A percentile compares a stretch with the other conserved stretches of the same genome.
These are phyloP conservation scores for Muscina levida DNA, from an alignment of 2,888 invertebrate genomes.

Conservation along the genomic window DNA sequence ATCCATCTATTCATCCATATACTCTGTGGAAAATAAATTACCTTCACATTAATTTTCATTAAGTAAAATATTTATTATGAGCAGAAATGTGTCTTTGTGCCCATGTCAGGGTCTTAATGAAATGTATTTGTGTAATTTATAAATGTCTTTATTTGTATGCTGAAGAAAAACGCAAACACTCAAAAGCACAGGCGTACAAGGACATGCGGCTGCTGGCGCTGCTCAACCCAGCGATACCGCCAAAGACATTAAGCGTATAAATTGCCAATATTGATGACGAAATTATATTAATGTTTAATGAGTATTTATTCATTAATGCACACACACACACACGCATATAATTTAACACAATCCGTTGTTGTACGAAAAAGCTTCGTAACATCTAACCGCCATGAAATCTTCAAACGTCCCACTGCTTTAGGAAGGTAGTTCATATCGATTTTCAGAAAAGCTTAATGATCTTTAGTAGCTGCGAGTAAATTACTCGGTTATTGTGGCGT, in stretches of 20 bases:
- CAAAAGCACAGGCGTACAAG: not conserved
- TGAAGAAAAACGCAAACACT: slow-evolving; percentile 16
- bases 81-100: slow-evolving; percentile 4
- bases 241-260: slow-evolving; percentile 70
- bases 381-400: too few relatives aligned
- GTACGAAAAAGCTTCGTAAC: too few relatives aligned
- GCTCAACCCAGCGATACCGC: slow-evolving; percentile 27
- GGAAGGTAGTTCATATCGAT: too few relatives aligned
- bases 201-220: not conserved
- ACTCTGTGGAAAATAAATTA: slow-evolving; percentile 27
- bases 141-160: slow-evolving; percentile 21
- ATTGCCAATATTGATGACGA: slow-evolving; percentile 54
- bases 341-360: too few relatives aligned
- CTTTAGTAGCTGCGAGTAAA: too few relatives aligned
- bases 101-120: slow-evolving; percentile 13
- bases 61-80: slow-evolving; percentile 14
- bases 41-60: slow-evolving; percentile 39
- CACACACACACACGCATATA: not conserved
- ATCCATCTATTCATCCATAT: not conserved
- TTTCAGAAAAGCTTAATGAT: too few relatives aligned
- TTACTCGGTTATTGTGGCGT: too few relatives aligned
- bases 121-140: slow-evolving; percentile 18
- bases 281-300: slow-evolving; percentile 44
- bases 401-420: too few relatives aligned
- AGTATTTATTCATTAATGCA: slow-evolving; percentile 18